Conservation (phyloP, 2,797 vertebrate species). For the Remorina albescens region DNA sequence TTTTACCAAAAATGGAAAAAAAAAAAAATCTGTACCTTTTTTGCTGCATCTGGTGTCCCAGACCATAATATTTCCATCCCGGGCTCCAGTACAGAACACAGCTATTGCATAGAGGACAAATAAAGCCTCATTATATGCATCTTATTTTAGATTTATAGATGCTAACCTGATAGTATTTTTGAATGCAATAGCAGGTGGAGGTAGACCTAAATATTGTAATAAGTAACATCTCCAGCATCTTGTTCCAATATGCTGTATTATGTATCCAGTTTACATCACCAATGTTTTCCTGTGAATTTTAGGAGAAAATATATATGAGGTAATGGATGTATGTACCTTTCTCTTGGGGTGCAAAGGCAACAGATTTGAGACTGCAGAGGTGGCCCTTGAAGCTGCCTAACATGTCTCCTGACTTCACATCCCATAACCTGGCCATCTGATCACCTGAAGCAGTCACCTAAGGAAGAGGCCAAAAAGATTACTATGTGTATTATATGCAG, state of each 20-base stretch:
- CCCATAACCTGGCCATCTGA: constrained; percentile 95
- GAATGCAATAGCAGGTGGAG: neutral
- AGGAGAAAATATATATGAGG: no score
- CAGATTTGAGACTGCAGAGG: constrained; percentile 97
- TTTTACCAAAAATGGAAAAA: neutral
- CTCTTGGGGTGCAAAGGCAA: constrained; percentile 91
- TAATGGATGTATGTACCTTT: no score
- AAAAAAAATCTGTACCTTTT: constrained; percentile 87
- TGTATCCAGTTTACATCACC: neutral
- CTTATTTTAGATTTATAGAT: neutral
- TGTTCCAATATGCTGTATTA: neutral
- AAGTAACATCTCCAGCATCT: neutral
- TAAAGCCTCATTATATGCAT: neutral
- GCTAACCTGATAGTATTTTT: neutral
- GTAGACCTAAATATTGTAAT: neutral
- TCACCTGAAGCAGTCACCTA: constrained; percentile 98
- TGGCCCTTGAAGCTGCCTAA: constrained; percentile 95
- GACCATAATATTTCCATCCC: constrained; percentile 98
- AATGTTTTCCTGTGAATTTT: neutral
- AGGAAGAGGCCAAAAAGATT: constrained; percentile 19
- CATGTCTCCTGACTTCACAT: constrained; percentile 89
- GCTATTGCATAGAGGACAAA: constrained; percentile 77
- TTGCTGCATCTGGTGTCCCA: constrained; percentile 98
- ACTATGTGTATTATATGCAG: neutral
- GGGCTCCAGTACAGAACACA: constrained; percentile 95